phyloP scores from a whole-genome alignment of 2,113 vertebrate genomes.

The Trichechus manatus region DNA sequence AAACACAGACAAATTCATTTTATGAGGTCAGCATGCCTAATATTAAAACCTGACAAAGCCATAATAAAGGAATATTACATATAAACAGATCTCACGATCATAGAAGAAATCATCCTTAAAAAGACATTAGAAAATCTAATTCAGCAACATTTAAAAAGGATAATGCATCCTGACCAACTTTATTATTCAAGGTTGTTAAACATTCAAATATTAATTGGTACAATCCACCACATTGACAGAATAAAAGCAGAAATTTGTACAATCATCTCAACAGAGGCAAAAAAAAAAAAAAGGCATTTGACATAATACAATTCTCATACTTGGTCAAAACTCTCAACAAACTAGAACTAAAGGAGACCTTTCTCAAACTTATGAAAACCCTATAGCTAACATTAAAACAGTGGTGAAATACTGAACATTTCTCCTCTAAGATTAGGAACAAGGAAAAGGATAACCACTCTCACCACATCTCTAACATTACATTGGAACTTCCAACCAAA shows the following conservation, averaged over 20 bases:
- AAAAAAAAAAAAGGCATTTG: neutral
- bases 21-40: neutral
- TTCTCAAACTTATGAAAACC: neutral
- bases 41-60: neutral
- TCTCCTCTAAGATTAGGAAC: neutral
- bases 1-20: neutral
- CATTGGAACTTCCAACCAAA: neutral
- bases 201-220: neutral
- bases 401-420: neutral
- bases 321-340: neutral
- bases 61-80: neutral
- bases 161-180: neutral
- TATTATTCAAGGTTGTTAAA: neutral
- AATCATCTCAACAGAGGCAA: neutral
- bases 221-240: neutral
- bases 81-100: neutral
- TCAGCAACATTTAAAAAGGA: neutral
- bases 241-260: neutral
- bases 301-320: neutral
- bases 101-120: neutral
- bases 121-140: neutral
- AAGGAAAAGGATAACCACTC: neutral
- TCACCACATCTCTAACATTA: neutral
- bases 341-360: neutral
- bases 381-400: neutral